Evolutionary conservation across 1,140 invertebrate genomes (phyloP), one percentile per base, ranked within the genome.

Genomic region (Nylanderia fulva): DNA sequence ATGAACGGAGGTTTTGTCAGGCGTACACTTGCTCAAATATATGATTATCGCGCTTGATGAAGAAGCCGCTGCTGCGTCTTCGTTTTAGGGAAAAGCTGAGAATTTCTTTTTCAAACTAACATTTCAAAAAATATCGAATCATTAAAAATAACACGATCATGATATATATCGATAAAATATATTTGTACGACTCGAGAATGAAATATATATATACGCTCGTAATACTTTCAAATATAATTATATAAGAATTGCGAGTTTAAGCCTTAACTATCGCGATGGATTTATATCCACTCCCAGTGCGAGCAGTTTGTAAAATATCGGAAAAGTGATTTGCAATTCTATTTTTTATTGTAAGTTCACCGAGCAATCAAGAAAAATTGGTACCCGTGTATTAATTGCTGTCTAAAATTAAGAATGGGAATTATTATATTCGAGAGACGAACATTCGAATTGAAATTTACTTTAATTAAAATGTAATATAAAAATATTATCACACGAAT

Each of bases 1-100:
- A 76, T 42, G 60, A 85, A 75, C n/a, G 9, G 33, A 29, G 48
- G 56, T 63, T 63, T 85, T 85, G 11, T 71, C 64, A 85, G 56
- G 36, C 45, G 64, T 71, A 69, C 83, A 85, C 64, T 85, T 85
- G 84, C 72, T 86, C 72, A 86, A 86, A 86, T 85, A 86, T 60
- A 58, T 45, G 54, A 64, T 63, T 33, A 7, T 66, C 48, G 39
- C 24, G 21, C 52, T 63, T 45, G 56, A 71, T 71, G 21, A 79
- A 54, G 33, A 79, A 77, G 61, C 7, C 42, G 13, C 27, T 4
- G 5, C 24, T 4, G 5, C 24, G 29, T 68, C 29, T 68, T 36
- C 15, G 33, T 77, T 52, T 66, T n/a, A 24, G 2, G 27, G 7
- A 71, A 60, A 82, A 13, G 18, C 45, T n/a, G 18, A 48, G 0